Evolutionary conservation across 1,140 invertebrate species (phyloP), one percentile per base, ranked within the genome.

Genomic region (Pristionchus pacificus): DNA sequence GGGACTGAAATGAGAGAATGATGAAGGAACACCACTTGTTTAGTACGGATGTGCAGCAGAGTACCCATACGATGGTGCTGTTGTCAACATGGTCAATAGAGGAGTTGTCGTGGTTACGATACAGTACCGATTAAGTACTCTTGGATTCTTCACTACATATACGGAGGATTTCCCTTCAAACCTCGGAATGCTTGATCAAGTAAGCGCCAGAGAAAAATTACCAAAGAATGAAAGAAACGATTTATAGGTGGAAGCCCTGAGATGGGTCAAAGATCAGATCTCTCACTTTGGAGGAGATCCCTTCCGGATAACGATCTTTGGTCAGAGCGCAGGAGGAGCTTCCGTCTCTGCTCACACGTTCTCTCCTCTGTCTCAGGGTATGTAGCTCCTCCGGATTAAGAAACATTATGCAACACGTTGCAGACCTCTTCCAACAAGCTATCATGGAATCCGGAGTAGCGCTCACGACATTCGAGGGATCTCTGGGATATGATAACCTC

Each of bases 161-260:
- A 90, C 91, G 77, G 91, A 90, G 2, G 92, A 93, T 77, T 92
- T 92, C 30, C 92, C 92, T 0, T 93, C 93, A 14, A 97, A 97
- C 84, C 90, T 92, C 38, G 94, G 93, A 13, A 85, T 97, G 71
- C 93, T 93, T 85, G 93, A 96, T 84, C 93, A 49, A 19, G 38
- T 19, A 49, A 10, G 38, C n/a, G n/a, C n/a, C n/a, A 49, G 19
- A 49, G 19, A 19, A 49, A 10, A 10, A 6, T 10, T 6, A 49
- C 6, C 38, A 10, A 6, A 49, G 19, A 49, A 10, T 49, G 6
- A 49, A 49, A 19, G 38, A 49, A 49, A 6, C 6, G 38, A 19
- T 49, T 49, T 49, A 19, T 19, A 96, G 84, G 85, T 93, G 75
- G 77, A 87, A 74, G 88, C 88, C 6, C 71, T 89, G 1, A 87